Evolutionary conservation across 2,888 invertebrate genomes (phyloP), one percentile per base, ranked within the genome.

Genomic region (Suillia variegata): DNA sequence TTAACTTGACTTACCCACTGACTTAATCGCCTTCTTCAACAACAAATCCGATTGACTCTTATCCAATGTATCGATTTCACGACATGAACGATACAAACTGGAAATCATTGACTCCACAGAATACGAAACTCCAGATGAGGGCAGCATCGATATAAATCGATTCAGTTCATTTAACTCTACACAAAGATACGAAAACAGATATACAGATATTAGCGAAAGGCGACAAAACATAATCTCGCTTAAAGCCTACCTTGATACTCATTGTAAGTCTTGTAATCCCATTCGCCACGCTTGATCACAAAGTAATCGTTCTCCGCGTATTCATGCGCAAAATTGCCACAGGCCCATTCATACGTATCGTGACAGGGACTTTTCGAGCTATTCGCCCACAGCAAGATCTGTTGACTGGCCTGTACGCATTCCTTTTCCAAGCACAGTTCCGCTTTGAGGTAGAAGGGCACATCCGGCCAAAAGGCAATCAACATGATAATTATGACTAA

Each of bases 281-380:
- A 81, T 68, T 81, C 81, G 58, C 81, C 81, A 54, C 76, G 77
- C 56, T 81, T 80, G 48, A 79, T 77, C 53, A 80, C 80, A 70
- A 70, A 80, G 61, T 77, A 80, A 56, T 80, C 76, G 45, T 76
- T 74, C 5, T 74, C 71, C 51, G 74, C 72, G 59, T 80, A 81
- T 53, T 80, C 80, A 48, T 71, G 73, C 24, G 70, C 75, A 59
- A 81, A 81, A 62, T 80, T 81, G 4, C 81, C 81, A 51, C 81
- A 81, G 17, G 80, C 80, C 80, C 81, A 81, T 31, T 79, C 73
- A 63, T 81, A 81, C 5, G 81, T 79, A 21, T 80, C 74, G 42
- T 76, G 78, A 63, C 81, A 81, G 24, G 79, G 78, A 59, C 73
- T 73, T 62, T 75, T 71, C 17, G 80, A 72, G 17, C 72, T 76